Evolutionary conservation across 2,113 vertebrate species (phyloP).

Genomic region (Aptenodytes patagonicus): DNA sequence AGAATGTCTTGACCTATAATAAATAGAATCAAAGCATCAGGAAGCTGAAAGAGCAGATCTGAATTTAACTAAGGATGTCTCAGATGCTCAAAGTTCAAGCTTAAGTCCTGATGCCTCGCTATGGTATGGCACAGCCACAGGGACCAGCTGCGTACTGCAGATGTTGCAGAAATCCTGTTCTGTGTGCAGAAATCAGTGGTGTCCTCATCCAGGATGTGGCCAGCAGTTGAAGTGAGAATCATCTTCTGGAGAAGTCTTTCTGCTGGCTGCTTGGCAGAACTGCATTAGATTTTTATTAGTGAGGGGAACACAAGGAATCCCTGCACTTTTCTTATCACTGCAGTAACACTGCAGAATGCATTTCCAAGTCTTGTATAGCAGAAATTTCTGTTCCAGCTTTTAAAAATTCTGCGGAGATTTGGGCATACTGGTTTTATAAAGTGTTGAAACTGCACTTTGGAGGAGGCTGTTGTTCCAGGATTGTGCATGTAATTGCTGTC

Average conservation of each 20-base stretch:
- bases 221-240: background rate
- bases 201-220: background rate
- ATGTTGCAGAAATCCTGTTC: background rate
- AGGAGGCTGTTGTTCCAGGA: background rate
- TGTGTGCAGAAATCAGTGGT: background rate
- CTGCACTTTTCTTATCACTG: background rate
- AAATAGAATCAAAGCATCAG: background rate
- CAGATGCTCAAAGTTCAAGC: background rate
- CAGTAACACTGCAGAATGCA: background rate
- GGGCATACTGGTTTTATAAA: background rate
- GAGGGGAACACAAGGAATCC: background rate
- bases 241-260: background rate
- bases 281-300: background rate
- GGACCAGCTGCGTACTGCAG: background rate
- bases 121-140: background rate
- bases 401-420: background rate
- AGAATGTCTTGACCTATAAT: background rate
- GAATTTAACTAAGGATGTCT: background rate
- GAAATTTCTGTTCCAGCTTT: slow-evolving; percentile 20
- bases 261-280: background rate
- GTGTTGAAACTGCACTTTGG: background rate
- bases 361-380: background rate
- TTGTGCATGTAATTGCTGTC: slow-evolving; percentile 11
- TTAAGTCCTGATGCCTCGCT: background rate
- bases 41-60: background rate